Evolutionary conservation across 2,888 invertebrate genomes (phyloP), one percentile per base, ranked within the genome.

Genomic region (Oxyscelio sp.): DNA sequence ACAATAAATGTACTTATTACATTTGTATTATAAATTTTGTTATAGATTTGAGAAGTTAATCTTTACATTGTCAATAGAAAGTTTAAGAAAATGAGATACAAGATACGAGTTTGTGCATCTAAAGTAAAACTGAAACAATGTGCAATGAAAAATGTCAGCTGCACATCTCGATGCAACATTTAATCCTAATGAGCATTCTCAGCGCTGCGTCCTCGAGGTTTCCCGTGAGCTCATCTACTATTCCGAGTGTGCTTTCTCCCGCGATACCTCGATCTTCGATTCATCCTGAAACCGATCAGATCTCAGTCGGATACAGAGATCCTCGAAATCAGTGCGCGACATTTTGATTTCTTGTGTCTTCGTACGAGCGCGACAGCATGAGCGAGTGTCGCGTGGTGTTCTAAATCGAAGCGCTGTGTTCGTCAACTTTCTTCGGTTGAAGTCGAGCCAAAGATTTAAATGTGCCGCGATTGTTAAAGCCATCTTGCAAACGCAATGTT

Each of bases 361-460:
- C 40, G 68, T 54, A 27, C 21, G 34, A 22, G 21, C 24, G 40
- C 11, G 27, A 17, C n/a, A n/a, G n/a, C n/a, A n/a, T n/a, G n/a
- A n/a, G n/a, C 75, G 17, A 21, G 9, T 58, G 74, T 78, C 77
- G 59, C 78, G 66, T 45, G 63, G 59, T 56, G 75, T 75, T 82
- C 81, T 63, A 75, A 82, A 75, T 82, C 75, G 56, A 74, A 45
- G 68, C 43, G 40, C 9, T 17, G 74, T 56, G 40, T 52, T 71
- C 65, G 77, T 77, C 59, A 71, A 83, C 83, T 83, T 83, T 83
- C 78, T 74, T 74, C 27, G 61, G 19, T 83, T 83, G 83, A 83
- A 74, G 8, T 17, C 50, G 61, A 63, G 79, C 78, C 83, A 83
- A 74, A 59, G 68, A 73, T 74, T 78, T 27, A 45, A 52, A 75